Evolutionary conservation across 2,113 vertebrate genomes (phyloP).

Genomic region (Andinoacara biseriatus): DNA sequence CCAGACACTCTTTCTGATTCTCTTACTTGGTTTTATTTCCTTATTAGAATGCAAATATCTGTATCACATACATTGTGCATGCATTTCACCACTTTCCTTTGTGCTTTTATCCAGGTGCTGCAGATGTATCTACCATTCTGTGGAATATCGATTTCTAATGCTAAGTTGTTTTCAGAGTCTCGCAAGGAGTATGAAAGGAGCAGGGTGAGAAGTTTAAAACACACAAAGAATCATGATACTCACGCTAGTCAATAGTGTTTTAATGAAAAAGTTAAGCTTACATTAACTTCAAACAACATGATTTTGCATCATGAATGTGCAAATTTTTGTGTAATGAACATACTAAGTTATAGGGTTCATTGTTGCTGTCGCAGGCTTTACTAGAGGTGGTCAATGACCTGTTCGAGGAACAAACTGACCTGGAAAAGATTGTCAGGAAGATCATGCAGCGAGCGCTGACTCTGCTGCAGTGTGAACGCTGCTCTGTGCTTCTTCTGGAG

Average conservation of each 20-base stretch:
- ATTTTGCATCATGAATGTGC: too few species aligned
- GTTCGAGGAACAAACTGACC: conserved; percentile 84
- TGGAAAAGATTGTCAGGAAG: conserved; percentile 86
- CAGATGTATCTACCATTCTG: conserved; percentile 84
- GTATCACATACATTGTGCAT: neutral
- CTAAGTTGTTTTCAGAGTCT: conserved; percentile 83
- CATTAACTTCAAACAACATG: neutral
- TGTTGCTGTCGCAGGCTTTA: conserved; percentile 67
- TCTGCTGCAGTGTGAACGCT: conserved; percentile 83
- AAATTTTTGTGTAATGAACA: neutral
- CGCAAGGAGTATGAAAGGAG: conserved; percentile 83
- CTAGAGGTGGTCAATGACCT: conserved; percentile 84
- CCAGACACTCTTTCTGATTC: neutral
- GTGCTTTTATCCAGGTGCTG: conserved; percentile 71
- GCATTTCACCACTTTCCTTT: neutral
- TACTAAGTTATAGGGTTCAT: neutral
- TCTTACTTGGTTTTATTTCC: neutral
- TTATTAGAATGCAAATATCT: conserved; percentile 7
- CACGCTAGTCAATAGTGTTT: neutral
- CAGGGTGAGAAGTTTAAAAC: conserved; percentile 68
- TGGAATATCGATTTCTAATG: conserved; percentile 82
- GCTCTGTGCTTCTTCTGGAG: conserved; percentile 84
- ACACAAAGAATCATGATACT: neutral
- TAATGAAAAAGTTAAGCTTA: neutral
- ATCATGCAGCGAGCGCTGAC: conserved; percentile 85